Conservation (phyloP, 2,888 invertebrate genomes). For the Byasa hedistus region DNA sequence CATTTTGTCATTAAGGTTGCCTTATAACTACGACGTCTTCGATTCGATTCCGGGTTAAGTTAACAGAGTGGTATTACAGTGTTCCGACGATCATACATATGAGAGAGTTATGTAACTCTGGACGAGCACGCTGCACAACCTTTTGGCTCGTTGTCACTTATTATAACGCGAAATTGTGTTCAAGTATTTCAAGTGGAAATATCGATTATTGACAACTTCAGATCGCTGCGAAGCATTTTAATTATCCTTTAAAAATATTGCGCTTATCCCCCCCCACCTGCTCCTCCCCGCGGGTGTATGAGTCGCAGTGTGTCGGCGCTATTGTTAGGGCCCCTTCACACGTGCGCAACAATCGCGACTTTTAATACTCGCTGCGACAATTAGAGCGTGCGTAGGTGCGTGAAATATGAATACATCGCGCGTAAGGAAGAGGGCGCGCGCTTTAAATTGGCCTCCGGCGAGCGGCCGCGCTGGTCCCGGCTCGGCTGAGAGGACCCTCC, state of each 20-base stretch:
- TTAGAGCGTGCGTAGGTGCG: constrained; percentile 66
- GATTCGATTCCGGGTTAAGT: no score
- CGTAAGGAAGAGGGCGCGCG: constrained; percentile 49
- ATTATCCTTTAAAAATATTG: constrained; percentile 29
- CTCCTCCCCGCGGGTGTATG: no score
- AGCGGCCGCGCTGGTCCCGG: constrained; percentile 40
- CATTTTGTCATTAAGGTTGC: no score
- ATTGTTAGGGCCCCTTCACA: constrained; percentile 42
- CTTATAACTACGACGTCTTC: no score
- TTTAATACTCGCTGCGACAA: constrained; percentile 68
- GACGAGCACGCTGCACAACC: no score
- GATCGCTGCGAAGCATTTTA: constrained; percentile 17
- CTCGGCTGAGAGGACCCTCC: constrained; percentile 33
- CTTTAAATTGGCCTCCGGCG: constrained; percentile 59
- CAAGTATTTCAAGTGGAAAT: no score
- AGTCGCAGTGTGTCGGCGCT: constrained; percentile 31
- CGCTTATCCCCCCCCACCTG: constrained; percentile 40
- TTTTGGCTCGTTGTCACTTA: no score
- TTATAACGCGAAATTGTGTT: no score
- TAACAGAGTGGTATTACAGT: no score
- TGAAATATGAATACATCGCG: constrained; percentile 68
- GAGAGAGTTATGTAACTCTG: no score
- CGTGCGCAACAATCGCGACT: constrained; percentile 59
- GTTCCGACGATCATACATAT: no score
- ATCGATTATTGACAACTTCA: not conserved